phyloP scores from a whole-genome alignment of 2,888 invertebrate species.

The Protophormia terraenovae region DNA sequence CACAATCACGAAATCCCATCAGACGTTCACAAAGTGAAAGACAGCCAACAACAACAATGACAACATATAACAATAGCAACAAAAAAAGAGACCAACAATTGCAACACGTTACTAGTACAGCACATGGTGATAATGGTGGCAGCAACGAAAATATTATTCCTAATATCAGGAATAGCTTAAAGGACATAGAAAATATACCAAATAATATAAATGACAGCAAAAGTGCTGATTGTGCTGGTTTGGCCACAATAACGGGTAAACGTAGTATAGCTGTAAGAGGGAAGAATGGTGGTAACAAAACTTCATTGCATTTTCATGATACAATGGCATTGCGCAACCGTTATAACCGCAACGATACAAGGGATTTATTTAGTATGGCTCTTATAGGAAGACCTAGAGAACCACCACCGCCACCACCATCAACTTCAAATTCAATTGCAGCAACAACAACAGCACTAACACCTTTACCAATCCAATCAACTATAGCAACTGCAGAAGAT shows the following conservation, averaged over 20 bases:
- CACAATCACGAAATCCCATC: conserved; percentile 80
- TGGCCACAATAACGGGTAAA: neutral
- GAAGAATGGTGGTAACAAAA: conserved; percentile 33
- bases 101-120: conserved; percentile 22
- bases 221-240: conserved; percentile 67
- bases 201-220: conserved; percentile 68
- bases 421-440: conserved; percentile 72
- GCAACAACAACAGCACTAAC: neutral
- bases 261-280: neutral
- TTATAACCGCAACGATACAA: conserved; percentile 84
- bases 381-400: conserved; percentile 80
- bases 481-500: conserved; percentile 5
- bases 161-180: conserved; percentile 58
- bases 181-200: conserved; percentile 49
- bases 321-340: conserved; percentile 91
- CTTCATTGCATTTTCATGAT: conserved; percentile 84
- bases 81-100: conserved; percentile 33
- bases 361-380: conserved; percentile 83
- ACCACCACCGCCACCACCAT: conserved; percentile 82
- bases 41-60: conserved; percentile 65
- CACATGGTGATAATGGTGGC: conserved; percentile 45
- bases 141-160: conserved; percentile 57
- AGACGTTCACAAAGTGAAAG: conserved; percentile 80
- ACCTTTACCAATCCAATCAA: conserved; percentile 5
- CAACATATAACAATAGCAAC: conserved; percentile 55